phyloP scores from a whole-genome alignment of 37 sponge, comb jelly and placozoan genomes.

The Oopsacas minuta region DNA sequence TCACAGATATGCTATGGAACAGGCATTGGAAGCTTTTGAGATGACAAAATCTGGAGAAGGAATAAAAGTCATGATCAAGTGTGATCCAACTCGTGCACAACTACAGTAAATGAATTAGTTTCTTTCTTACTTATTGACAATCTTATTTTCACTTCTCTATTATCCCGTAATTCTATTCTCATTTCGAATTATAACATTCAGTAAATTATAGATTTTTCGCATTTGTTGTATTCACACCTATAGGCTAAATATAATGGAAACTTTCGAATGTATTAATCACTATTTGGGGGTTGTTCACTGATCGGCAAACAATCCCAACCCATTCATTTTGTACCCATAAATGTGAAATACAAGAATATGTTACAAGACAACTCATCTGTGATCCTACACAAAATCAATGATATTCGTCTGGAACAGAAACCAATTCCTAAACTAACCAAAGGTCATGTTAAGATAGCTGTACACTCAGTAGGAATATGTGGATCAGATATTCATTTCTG shows the following conservation, averaged over 20 bases:
- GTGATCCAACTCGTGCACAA: slow-evolving; percentile 10
- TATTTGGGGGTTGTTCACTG: no score
- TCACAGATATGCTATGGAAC: slow-evolving; percentile 56
- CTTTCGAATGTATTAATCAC: no score
- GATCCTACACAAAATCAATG: slow-evolving; percentile 4
- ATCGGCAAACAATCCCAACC: no score
- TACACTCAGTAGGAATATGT: slow-evolving; percentile 94
- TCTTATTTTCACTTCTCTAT: no score
- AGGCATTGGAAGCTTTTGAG: slow-evolving; percentile 65
- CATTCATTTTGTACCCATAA: no score
- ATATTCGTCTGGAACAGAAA: background rate
- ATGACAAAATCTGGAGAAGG: slow-evolving; percentile 53
- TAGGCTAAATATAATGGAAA: no score
- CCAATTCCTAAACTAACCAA: background rate
- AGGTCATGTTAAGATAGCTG: slow-evolving; percentile 52
- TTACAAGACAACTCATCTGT: background rate
- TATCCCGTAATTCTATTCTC: no score
- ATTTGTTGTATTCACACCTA: no score
- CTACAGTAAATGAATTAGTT: background rate
- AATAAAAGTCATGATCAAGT: slow-evolving; percentile 75
- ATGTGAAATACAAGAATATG: no score
- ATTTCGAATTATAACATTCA: no score
- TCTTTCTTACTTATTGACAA: no score
- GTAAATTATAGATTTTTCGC: no score
- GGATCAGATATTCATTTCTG: slow-evolving; percentile 94